These are phyloP conservation scores for Actenoides hombroni DNA, from an alignment of 2,113 vertebrate genomes.

Conservation along the genomic window DNA sequence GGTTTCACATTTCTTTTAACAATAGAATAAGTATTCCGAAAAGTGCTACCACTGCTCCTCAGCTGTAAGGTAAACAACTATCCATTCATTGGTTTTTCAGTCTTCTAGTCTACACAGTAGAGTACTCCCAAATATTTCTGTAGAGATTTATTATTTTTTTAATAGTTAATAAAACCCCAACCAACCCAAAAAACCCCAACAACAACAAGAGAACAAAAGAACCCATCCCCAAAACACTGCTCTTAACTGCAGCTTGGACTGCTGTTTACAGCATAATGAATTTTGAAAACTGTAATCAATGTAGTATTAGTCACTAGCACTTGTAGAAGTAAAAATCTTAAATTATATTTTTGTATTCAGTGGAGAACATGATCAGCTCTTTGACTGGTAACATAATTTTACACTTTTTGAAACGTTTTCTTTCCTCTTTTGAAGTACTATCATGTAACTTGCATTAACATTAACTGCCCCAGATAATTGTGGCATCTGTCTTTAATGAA, in stretches of 20 bases:
- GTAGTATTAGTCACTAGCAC: background rate
- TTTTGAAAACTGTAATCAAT: background rate
- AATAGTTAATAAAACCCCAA: background rate
- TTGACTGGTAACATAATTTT: background rate
- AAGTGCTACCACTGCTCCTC: background rate
- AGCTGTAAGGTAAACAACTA: background rate
- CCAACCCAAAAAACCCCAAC: background rate
- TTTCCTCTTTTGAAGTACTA: background rate
- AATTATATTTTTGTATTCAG: background rate
- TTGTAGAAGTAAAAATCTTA: background rate
- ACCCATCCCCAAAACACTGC: background rate
- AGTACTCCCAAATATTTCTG: background rate
- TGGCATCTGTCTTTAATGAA: background rate
- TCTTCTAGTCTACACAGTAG: background rate
- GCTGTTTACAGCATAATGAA: background rate
- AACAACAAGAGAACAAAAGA: background rate
- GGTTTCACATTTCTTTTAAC: background rate
- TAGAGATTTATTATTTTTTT: background rate
- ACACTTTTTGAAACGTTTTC: background rate
- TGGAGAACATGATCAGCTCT: background rate
- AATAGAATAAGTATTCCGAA: no score
- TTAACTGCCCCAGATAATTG: background rate
- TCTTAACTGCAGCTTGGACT: background rate
- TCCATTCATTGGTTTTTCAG: background rate
- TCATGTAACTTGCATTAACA: background rate